Conservation (phyloP, 2,113 vertebrate species). For the Thermophis baileyi region DNA sequence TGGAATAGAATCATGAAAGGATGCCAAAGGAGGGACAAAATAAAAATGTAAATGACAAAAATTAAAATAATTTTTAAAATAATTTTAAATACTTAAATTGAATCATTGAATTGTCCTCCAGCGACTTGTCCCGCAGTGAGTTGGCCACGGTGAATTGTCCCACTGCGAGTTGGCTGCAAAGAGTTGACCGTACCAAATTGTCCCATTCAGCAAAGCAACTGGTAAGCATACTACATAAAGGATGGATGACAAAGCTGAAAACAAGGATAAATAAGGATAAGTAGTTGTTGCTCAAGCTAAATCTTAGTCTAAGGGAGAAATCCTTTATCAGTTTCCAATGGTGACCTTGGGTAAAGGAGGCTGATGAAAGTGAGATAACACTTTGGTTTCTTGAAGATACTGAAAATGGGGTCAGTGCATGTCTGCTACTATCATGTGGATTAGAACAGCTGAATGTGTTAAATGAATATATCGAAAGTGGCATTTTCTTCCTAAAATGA, state of each 20-base stretch:
- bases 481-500: neutral
- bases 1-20: neutral
- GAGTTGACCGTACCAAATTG: neutral
- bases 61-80: neutral
- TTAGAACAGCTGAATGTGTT: neutral
- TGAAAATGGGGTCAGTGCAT: neutral
- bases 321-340: neutral
- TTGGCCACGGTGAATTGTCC: no score
- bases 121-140: neutral
- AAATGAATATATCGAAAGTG: neutral
- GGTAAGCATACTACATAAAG: neutral
- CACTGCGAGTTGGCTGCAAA: neutral
- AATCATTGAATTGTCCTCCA: neutral
- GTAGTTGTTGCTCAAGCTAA: neutral
- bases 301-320: neutral
- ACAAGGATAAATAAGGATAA: neutral
- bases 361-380: neutral
- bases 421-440: neutral
- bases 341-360: neutral
- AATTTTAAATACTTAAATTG: neutral
- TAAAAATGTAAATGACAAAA: neutral
- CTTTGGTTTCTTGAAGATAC: neutral
- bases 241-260: neutral
- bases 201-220: neutral
- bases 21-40: no score